Evolutionary conservation across 2,113 vertebrate species (phyloP), one percentile per base, ranked within the genome.

Genomic region (Catharus fuscescens): DNA sequence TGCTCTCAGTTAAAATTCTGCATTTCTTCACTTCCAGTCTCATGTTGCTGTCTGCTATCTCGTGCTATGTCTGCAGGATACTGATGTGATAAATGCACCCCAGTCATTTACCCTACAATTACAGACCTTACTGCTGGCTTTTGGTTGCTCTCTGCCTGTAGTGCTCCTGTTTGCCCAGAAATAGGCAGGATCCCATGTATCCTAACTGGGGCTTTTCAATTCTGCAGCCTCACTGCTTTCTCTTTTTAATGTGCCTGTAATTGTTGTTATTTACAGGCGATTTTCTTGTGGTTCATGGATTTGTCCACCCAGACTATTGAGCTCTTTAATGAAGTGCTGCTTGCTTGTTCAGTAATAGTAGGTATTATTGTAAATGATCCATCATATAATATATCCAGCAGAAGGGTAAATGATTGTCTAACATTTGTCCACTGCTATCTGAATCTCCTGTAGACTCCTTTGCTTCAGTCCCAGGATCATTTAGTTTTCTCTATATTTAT

Each of bases 401-500:
- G 66, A 93, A 85, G 59, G 54, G 52, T 92, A 82, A 81, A 93
- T 94, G 84, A 53, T 26, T 90, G 52, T 56, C 52, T 76, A 77
- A 56, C 56, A 21, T 57, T 86, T 88, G 66, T 88, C 56, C 78
- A 23, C 80, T 88, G 67, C 64, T 86, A 0, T 64, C 72, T 97
- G 91, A 97, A 74, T 79, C 92, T 93, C 36, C 28, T 10, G 6
- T 89, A 91, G 85, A 80, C 32, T 80, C 34, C 28, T 57, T 88
- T 82, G 48, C 60, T 96, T 42, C 54, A 16, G 38, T 88, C 77
- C 23, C 56, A 92, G 85, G 70, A 52, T 96, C 92, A 83, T 93
- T 96, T 96, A n/a, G 18, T 91, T 96, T 95, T 88, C 77, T 73
- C 89, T 91, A 9, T 67, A 60, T 82, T 93, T 48, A 67, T 94